Base-by-base conservation (phyloP, 2,113 vertebrate genomes). In the Xiphophorus maculatus region DNA sequence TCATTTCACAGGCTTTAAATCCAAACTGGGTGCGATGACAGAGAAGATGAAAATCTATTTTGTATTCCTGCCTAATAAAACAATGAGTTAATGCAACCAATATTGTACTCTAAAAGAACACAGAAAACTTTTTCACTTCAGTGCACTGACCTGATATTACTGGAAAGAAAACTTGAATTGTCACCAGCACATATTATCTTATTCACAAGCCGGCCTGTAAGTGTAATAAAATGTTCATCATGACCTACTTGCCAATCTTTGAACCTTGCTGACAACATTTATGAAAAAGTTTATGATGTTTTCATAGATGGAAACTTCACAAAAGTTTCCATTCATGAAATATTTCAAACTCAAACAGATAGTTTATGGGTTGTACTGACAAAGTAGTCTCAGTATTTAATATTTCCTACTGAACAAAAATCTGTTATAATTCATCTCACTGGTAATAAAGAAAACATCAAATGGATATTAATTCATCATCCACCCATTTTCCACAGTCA, bases 1-100 rank as follows among this genome's bases (percentile, higher is more conserved):
- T 87, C 66, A 76, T 89, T 87, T 90, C 75, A 79, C 84, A 77
- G 69, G 13, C 27, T 33, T 73, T 83, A 86, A 84, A 69, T 73
- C 73, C 74, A 79, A 75, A 84, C 37, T 3, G 25, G 80, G 33
- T 62, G 28, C 61, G 63, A 54, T 32, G 75, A 79, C 58, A 40
- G 68, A 63, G 22, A 29, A 69, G 35, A 33, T 27, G 77, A 44
- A 60, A 2, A 12, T 48, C 15, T 73, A 64, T 63, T 75, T 63
- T 40, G 27, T 66, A 22, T 77, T 70, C 62, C 62, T 65, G 54
- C 14, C 27, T 32, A 12, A 15, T 11, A 65, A 65, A 5, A 25
- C 19, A 58, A 58, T 8, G 9, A 58, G 51, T 58, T n/a, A n/a
- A n/a, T n/a, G 4, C 51, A 58, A n/a, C 51, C 8, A 25, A n/a